A percentile compares a stretch with the other conserved stretches of the same genome.
phyloP scores from a whole-genome alignment of 2,113 vertebrate species.

The Carassius carassius region DNA sequence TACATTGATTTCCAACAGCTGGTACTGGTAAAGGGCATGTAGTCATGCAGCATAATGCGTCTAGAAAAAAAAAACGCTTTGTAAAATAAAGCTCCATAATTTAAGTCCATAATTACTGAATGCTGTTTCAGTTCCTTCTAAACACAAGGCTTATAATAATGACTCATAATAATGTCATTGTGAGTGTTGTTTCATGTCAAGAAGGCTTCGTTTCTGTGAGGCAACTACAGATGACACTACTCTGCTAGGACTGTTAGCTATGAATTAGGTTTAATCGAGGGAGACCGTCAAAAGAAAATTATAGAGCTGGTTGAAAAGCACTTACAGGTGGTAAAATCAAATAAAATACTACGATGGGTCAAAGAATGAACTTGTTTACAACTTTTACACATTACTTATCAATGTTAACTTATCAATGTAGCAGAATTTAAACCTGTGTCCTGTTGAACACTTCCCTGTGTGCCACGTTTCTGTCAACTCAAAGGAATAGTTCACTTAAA shows the following conservation, averaged over 20 bases:
- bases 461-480: background rate
- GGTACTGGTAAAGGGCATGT: constrained; percentile 14
- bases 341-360: background rate
- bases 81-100: constrained; percentile 19
- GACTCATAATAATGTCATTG: constrained; percentile 1
- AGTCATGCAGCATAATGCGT: constrained; percentile 28
- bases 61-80: background rate
- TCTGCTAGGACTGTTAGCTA: background rate
- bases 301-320: background rate
- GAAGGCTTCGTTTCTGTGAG: background rate
- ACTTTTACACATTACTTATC: background rate
- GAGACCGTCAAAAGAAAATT: background rate
- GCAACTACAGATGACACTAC: background rate
- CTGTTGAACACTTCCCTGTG: background rate
- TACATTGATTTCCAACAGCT: constrained; percentile 26
- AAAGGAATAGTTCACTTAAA: background rate
- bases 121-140: background rate
- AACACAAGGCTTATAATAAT: constrained; percentile 8
- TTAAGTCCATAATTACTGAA: constrained; percentile 31
- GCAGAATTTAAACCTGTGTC: background rate
- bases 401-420: background rate
- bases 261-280: background rate
- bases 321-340: background rate
- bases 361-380: constrained; percentile 9
- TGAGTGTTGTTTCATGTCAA: background rate